phyloP scores from a whole-genome alignment of 1,140 invertebrate genomes.

The Coenobita brevimanus region DNA sequence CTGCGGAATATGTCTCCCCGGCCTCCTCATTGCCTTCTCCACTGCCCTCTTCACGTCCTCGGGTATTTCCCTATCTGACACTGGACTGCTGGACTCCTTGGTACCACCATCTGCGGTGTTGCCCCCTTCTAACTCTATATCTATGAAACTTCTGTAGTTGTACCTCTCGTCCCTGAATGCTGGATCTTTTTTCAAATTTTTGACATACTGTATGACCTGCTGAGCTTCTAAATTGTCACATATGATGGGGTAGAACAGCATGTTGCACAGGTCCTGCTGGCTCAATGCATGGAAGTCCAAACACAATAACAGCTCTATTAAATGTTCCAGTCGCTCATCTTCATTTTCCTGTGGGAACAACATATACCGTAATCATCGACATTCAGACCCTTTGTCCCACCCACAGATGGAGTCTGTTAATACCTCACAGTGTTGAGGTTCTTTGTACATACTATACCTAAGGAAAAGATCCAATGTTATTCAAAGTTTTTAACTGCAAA shows the following conservation, averaged over 20 bases:
- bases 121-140: background rate
- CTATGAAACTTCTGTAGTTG: too few relatives aligned
- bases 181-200: slow-evolving; percentile 11
- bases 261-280: slow-evolving; percentile 35
- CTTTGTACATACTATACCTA: too few relatives aligned
- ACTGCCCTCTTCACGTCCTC: slow-evolving; percentile 2
- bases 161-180: background rate
- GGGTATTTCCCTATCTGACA: background rate
- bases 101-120: background rate
- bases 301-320: slow-evolving; percentile 30
- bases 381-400: too few relatives aligned
- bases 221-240: slow-evolving; percentile 41
- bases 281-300: slow-evolving; percentile 40
- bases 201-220: slow-evolving; percentile 26
- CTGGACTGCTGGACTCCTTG: background rate
- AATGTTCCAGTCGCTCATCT: slow-evolving; percentile 19
- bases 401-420: too few relatives aligned
- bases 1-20: background rate
- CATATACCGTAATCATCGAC: background rate
- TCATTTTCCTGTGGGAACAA: slow-evolving; percentile 32
- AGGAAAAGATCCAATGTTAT: too few relatives aligned
- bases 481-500: too few relatives aligned
- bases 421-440: too few relatives aligned
- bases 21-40: background rate
- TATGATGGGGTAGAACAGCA: slow-evolving; percentile 44